Percentiles rank a stretch among this genome's conserved stretches.
Conservation (phyloP, 2,888 invertebrate species). For the Nycteola revayana region DNA sequence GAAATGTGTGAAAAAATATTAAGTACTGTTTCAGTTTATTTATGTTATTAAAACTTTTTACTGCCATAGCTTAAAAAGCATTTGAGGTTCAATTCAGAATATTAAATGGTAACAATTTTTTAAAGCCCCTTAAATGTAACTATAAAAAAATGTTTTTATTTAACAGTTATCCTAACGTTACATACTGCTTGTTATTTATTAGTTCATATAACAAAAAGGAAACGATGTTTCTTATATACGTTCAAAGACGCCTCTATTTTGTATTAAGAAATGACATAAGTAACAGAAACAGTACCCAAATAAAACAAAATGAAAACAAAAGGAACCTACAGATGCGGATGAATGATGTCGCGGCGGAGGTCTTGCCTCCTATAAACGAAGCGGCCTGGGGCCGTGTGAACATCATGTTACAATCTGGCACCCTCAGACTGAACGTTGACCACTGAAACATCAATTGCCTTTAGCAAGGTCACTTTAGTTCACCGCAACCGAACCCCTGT, state of each 20-base stretch:
- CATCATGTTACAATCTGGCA: constrained; percentile 69
- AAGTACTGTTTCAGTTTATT: background rate
- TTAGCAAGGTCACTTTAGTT: constrained; percentile 54
- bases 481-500: constrained; percentile 62
- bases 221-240: too few species aligned
- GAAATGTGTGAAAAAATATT: constrained; percentile 21
- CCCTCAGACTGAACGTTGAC: constrained; percentile 74
- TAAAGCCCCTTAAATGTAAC: too few species aligned
- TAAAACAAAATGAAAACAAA: constrained; percentile 58
- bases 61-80: too few species aligned
- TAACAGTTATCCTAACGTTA: too few species aligned
- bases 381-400: constrained; percentile 55
- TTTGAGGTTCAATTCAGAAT: too few species aligned
- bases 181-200: too few species aligned
- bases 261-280: too few species aligned
- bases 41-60: background rate
- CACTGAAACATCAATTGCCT: constrained; percentile 76
- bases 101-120: too few species aligned
- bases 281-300: too few species aligned
- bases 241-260: too few species aligned
- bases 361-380: constrained; percentile 61
- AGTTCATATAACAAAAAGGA: too few species aligned
- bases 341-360: constrained; percentile 74
- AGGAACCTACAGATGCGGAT: constrained; percentile 74
- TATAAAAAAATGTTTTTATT: too few species aligned